Conservation (phyloP, 2,113 vertebrate species). For the Platichthys stellatus region DNA sequence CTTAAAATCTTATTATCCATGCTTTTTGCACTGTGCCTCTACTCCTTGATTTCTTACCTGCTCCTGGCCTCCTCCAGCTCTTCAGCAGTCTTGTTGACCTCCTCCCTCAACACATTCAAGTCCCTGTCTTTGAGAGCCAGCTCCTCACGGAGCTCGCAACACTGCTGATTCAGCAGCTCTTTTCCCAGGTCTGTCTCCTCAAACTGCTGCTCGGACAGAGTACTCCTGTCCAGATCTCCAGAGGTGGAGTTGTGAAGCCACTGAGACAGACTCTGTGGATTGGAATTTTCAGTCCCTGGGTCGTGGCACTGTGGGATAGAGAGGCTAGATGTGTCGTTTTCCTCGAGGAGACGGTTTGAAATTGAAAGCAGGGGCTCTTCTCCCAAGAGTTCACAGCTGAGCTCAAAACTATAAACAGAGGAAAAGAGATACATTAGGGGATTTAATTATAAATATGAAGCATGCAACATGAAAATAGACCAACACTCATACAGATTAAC, state of each 20-base stretch:
- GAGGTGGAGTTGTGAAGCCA: slow-evolving; percentile 42
- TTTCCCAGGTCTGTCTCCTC: slow-evolving; percentile 66
- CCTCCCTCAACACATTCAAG: slow-evolving; percentile 69
- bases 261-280: slow-evolving; percentile 17
- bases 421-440: slow-evolving; percentile 2
- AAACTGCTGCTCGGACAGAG: slow-evolving; percentile 41
- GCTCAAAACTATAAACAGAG: slow-evolving; percentile 67
- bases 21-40: too few species aligned
- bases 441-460: not conserved
- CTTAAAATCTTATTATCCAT: too few species aligned
- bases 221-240: slow-evolving; percentile 47
- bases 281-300: not conserved
- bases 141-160: slow-evolving; percentile 77
- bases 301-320: not conserved
- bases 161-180: slow-evolving; percentile 74
- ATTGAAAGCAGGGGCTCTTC: slow-evolving; percentile 70
- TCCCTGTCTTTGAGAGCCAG: slow-evolving; percentile 77
- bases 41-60: slow-evolving; percentile 64
- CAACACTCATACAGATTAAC: not conserved
- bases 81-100: slow-evolving; percentile 70
- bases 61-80: slow-evolving; percentile 77
- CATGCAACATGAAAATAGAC: not conserved
- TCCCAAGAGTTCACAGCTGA: slow-evolving; percentile 74
- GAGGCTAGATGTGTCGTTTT: not conserved
- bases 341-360: slow-evolving; percentile 55